phyloP scores from a whole-genome alignment of 2,113 vertebrate genomes.

The Eleginops maclovinus region DNA sequence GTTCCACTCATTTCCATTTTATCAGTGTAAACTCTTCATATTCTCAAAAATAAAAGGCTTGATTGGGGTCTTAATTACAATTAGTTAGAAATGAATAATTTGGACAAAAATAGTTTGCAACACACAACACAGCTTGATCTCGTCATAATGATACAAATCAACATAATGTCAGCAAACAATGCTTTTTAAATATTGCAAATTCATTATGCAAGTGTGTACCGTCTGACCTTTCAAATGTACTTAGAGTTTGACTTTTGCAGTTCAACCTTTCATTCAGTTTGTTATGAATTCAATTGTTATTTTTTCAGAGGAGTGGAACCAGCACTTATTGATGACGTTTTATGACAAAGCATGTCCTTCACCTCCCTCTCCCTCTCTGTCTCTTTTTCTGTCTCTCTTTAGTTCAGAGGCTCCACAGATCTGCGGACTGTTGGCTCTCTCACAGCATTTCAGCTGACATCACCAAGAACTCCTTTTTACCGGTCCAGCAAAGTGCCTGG shows the following conservation, averaged over 20 bases:
- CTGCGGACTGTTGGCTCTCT: conserved; percentile 43
- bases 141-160: neutral
- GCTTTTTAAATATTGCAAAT: neutral
- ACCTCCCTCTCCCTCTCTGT: neutral
- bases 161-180: neutral
- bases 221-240: neutral
- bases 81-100: neutral
- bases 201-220: neutral
- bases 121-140: neutral
- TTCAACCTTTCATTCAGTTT: neutral
- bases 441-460: conserved; percentile 63
- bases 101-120: neutral
- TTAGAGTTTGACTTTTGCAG: neutral
- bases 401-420: conserved; percentile 41
- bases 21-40: neutral
- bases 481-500: conserved; percentile 56
- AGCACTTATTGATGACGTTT: neutral
- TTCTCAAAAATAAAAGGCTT: neutral
- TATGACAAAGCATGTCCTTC: conserved; percentile 8
- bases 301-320: no score
- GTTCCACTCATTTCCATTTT: neutral
- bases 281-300: neutral
- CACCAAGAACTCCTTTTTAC: conserved; percentile 73
- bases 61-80: neutral
- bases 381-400: neutral